Evolutionary conservation across 2,113 vertebrate species (phyloP).

Genomic region (Odontophorus gujanensis): DNA sequence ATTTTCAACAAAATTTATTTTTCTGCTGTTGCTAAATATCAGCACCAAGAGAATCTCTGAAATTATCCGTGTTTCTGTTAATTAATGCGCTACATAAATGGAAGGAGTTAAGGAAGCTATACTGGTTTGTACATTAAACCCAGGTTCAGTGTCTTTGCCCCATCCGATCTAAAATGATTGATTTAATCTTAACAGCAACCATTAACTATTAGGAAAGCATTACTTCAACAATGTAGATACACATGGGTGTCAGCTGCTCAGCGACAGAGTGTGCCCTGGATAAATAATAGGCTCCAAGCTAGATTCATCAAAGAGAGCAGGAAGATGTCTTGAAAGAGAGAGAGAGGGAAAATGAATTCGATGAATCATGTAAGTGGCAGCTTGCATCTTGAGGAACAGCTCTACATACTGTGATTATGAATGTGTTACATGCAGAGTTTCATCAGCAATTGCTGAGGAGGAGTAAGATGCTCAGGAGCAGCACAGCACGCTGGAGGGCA

Average conservation of each 20-base stretch:
- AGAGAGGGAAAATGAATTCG: conserved; percentile 48
- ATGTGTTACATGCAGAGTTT: not conserved
- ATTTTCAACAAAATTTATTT: not conserved
- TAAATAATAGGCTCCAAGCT: conserved; percentile 21
- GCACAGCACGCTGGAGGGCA: not conserved
- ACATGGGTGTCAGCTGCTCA: not conserved
- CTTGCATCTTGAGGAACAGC: conserved; percentile 32
- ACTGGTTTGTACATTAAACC: not conserved
- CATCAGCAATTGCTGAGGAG: not conserved
- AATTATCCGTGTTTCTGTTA: not conserved
- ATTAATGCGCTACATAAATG: not conserved
- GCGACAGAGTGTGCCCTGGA: not conserved
- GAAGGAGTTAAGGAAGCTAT: not conserved
- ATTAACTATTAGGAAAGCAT: conserved; percentile 40
- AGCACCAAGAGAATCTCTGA: not conserved
- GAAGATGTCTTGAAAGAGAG: conserved; percentile 40
- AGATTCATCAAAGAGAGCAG: conserved; percentile 23
- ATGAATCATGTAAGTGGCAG: conserved; percentile 50
- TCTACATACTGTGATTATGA: conserved; percentile 46
- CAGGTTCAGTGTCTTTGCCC: not conserved
- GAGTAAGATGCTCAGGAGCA: not conserved
- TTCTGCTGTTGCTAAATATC: not conserved
- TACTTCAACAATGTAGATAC: conserved; percentile 10
- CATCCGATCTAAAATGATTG: conserved; percentile 23
- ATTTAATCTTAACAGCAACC: not conserved